phyloP scores from a whole-genome alignment of 2,113 vertebrate genomes.

The Rhynchopsitta pachyrhyncha region DNA sequence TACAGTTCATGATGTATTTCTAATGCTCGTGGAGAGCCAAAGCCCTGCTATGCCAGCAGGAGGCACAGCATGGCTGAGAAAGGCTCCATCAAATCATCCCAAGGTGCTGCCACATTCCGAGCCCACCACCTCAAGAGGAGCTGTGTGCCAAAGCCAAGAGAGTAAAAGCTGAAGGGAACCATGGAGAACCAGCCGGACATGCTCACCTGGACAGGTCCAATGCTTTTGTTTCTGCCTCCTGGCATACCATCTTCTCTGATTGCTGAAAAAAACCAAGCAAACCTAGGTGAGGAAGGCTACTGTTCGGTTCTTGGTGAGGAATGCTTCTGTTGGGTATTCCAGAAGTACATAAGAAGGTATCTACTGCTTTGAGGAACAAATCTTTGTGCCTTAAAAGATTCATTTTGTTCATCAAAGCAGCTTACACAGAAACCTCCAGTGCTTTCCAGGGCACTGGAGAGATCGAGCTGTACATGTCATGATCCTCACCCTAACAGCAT shows the following conservation, averaged over 20 bases:
- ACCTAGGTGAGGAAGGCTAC: neutral
- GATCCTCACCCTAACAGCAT: neutral
- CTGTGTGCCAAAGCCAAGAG: neutral
- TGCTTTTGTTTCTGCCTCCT: slow-evolving; percentile 98
- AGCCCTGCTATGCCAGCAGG: neutral
- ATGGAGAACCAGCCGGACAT: rapidly evolving
- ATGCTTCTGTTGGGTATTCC: rapidly evolving
- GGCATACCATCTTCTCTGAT: slow-evolving; percentile 99
- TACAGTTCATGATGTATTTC: rapidly evolving
- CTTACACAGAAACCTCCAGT: neutral
- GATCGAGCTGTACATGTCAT: rapidly evolving
- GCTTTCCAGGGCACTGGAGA: neutral
- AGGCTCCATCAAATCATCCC: neutral
- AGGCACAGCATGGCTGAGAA: rapidly evolving
- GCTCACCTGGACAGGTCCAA: slow-evolving; percentile 96
- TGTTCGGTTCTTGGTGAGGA: neutral
- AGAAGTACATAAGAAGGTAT: neutral
- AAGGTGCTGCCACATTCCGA: rapidly evolving
- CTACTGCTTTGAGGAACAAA: neutral
- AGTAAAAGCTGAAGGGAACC: neutral
- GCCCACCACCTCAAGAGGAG: neutral
- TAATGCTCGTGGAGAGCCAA: neutral
- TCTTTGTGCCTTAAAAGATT: neutral
- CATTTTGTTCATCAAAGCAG: neutral
- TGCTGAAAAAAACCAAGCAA: slow-evolving; percentile 76